Evolutionary conservation across 2,888 invertebrate species (phyloP), one percentile per base, ranked within the genome.

Genomic region (Nysson spinosus): DNA sequence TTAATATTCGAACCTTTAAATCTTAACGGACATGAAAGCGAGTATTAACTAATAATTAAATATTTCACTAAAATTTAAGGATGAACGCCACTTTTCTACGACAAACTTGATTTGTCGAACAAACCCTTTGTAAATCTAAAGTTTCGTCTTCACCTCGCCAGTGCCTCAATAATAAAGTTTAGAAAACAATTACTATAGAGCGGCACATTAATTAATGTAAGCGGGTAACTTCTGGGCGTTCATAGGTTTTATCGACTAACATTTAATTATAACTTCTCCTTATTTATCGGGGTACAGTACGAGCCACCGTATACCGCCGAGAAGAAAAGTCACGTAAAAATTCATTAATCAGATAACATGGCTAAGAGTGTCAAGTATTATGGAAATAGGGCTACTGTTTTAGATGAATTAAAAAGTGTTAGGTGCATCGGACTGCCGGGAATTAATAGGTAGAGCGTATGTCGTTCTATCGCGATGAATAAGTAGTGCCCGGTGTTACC

Each of bases 131-230:
- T 20, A 20, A 9, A 24, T 37, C 28, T 12, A 35, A 46, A 58
- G 7, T 42, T 60, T 47, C 32, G 5, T 12, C n/a, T 7, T 14
- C 7, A 6, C 14, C 20, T 30, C 20, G 11, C 6, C 16, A 9
- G 11, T 22, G 9, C 32, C 24, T 11, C 20, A 22, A 19, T 54
- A 44, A 43, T 34, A 26, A 47, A 54, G 11, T 62, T 46, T 35
- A 43, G 11, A 37, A 16, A 20, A 24, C 32, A 34, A 37, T 46
- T 42, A 49, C 20, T 24, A 34, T 17, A 39, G n/a, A 52, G 44
- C 51, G n/a, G 34, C 7, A 46, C 5, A 42, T 46, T 55, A 62
- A 56, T 62, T 51, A 51, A 26, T 40, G 44, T 6, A 26, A n/a
- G 9, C 42, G n/a, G n/a, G n/a, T 11, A 55, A 40, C 46, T 60